These are phyloP conservation scores for Oryzias curvinotus DNA, from an alignment of 2,113 vertebrate genomes.

Conservation along the genomic window DNA sequence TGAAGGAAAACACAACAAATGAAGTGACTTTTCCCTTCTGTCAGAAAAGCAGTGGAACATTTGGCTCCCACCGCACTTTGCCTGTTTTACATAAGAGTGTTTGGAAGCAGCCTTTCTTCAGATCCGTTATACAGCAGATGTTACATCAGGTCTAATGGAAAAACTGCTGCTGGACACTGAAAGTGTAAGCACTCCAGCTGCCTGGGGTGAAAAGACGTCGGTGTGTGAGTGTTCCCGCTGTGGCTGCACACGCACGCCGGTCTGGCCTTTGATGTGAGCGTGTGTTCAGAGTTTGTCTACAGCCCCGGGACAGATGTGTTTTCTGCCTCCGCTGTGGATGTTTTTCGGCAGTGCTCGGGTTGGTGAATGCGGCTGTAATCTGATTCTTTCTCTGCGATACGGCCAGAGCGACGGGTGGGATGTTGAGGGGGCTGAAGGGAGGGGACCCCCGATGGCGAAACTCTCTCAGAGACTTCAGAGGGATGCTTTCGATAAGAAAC, in stretches of 20 bases:
- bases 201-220: conserved; percentile 32
- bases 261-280: conserved; percentile 13
- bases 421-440: neutral
- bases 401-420: neutral
- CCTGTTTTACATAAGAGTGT: conserved; percentile 34
- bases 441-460: neutral
- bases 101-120: conserved; percentile 47
- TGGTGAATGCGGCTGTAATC: conserved; percentile 8
- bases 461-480: neutral
- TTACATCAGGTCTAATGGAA: conserved; percentile 68
- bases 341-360: conserved; percentile 6
- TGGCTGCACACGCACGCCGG: conserved; percentile 9
- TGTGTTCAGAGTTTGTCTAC: conserved; percentile 23
- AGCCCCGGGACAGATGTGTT: conserved; percentile 32
- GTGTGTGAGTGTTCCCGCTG: conserved; percentile 26
- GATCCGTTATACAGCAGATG: conserved; percentile 53
- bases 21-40: neutral
- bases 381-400: conserved; percentile 1
- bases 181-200: conserved; percentile 46
- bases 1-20: neutral
- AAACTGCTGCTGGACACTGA: conserved; percentile 55
- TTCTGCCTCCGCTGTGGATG: conserved; percentile 4
- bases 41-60: conserved; percentile 15
- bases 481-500: neutral
- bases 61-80: conserved; percentile 26